Evolutionary conservation across 2,797 vertebrate species (phyloP), one percentile per base, ranked within the genome.

Genomic region (Nothura maculosa): DNA sequence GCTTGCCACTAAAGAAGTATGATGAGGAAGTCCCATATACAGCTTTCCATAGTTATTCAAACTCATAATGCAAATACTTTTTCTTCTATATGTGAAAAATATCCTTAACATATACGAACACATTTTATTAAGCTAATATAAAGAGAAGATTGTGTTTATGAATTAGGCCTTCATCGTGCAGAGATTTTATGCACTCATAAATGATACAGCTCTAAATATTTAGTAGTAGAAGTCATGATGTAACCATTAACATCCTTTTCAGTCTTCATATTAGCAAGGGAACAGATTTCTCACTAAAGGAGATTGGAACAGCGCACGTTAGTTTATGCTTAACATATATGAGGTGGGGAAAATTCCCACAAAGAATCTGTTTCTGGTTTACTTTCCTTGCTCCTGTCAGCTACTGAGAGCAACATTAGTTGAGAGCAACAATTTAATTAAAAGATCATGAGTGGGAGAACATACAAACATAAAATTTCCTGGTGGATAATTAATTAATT

Each of bases 211-310:
- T 87, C 38, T 54, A 55, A 38, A 34, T 40, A 61, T 77, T 87
- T 72, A 36, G 24, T 61, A 81, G 64, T 52, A 40, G 42, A 42
- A 38, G 10, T 55, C 36, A 18, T 38, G 27, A 24, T 45, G 30
- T 6, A 3, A 22, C 5, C 12, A 24, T 57, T 22, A 84, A 43
- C 18, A 32, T 32, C 5, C 0, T 1, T 9, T 13, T 36, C 43
- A 67, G 20, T 6, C 18, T 66, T 88, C 80, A 58, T 6, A 30
- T 72, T 77, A 70, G 4, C 3, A 7, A 83, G 34, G 28, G 40
- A 81, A 58, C 6, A 85, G 17, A 77, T 63, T 83, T 82, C 32
- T 50, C 5, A 4, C 30, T 68, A 36, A 28, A 81, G 36, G 64
- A 74, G 36, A 20, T 8, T n/a, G 45, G 6, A 48, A 57, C 1